Conservation (phyloP, 1,140 invertebrate species). For the Drosophila bocki region DNA sequence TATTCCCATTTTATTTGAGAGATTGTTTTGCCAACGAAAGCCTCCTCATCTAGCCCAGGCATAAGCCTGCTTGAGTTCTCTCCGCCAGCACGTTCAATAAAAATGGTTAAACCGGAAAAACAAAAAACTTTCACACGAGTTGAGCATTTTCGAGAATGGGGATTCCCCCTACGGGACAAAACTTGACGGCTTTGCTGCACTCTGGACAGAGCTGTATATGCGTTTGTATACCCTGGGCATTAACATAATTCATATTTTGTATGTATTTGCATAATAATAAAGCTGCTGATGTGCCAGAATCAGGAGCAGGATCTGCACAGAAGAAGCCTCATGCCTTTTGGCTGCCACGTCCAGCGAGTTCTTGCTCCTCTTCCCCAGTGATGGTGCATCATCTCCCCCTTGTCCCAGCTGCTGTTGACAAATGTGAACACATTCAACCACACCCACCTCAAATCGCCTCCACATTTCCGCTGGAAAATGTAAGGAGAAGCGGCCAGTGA, state of each 20-base stretch:
- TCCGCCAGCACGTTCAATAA: conserved; percentile 35
- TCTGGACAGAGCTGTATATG: conserved; percentile 24
- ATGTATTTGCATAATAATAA: conserved; percentile 79
- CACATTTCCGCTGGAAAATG: conserved; percentile 13
- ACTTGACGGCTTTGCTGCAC: conserved; percentile 61
- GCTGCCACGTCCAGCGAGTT: conserved; percentile 57
- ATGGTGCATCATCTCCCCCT: not conserved
- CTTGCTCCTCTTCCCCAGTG: not conserved
- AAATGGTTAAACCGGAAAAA: conserved; percentile 30
- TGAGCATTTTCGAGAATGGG: conserved; percentile 17
- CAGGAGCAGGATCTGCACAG: conserved; percentile 48
- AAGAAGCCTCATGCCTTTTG: conserved; percentile 54
- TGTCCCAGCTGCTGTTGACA: conserved; percentile 60
- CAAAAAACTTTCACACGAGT: conserved; percentile 48
- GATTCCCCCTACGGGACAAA: conserved; percentile 6
- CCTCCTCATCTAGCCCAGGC: conserved; percentile 30
- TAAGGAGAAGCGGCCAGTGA: conserved; percentile 5
- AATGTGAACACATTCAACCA: conserved; percentile 65
- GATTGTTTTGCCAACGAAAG: conserved; percentile 31
- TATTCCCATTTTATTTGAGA: conserved; percentile 22
- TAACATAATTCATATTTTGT: conserved; percentile 80
- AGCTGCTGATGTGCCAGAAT: conserved; percentile 75
- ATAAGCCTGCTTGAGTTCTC: conserved; percentile 30
- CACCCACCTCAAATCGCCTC: conserved; percentile 30
- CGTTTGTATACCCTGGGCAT: conserved; percentile 61